These are phyloP conservation scores for Promerops cafer DNA, from an alignment of 2,113 vertebrate genomes.

Conservation along the genomic window DNA sequence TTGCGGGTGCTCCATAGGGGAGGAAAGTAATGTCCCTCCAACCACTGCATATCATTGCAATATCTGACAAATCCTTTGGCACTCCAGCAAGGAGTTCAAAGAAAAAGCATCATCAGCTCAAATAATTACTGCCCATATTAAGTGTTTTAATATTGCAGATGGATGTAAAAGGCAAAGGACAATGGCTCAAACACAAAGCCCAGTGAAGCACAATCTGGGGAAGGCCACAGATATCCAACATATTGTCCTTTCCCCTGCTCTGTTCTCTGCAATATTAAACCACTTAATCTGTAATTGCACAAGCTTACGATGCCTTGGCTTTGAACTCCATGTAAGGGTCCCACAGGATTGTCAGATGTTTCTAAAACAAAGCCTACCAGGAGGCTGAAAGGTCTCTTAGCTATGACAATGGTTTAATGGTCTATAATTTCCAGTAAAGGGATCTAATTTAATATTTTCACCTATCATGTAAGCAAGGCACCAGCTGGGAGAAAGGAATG, in stretches of 20 bases:
- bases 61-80: conserved; percentile 43
- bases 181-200: neutral
- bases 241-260: conserved; percentile 27
- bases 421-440: conserved; percentile 73
- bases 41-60: conserved; percentile 3
- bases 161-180: conserved; percentile 1
- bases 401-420: conserved; percentile 67
- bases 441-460: conserved; percentile 74
- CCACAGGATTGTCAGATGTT: conserved; percentile 61
- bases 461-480: conserved; percentile 69
- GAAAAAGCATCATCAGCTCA: conserved; percentile 45
- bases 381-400: conserved; percentile 59
- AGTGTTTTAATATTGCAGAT: conserved; percentile 17
- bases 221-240: conserved; percentile 20
- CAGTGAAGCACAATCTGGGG: neutral
- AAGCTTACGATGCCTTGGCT: conserved; percentile 26
- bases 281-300: conserved; percentile 67
- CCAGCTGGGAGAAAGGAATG: conserved; percentile 45
- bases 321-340: conserved; percentile 25
- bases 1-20: conserved; percentile 35
- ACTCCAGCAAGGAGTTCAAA: conserved; percentile 49
- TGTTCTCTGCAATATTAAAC: conserved; percentile 62
- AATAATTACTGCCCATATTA: conserved; percentile 27
- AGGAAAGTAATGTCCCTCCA: conserved; percentile 36
- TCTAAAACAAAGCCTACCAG: conserved; percentile 68